Evolutionary conservation across 35 echinoderm and acorn worm species (phyloP).

Genomic region (Ophiothrix spiculata): DNA sequence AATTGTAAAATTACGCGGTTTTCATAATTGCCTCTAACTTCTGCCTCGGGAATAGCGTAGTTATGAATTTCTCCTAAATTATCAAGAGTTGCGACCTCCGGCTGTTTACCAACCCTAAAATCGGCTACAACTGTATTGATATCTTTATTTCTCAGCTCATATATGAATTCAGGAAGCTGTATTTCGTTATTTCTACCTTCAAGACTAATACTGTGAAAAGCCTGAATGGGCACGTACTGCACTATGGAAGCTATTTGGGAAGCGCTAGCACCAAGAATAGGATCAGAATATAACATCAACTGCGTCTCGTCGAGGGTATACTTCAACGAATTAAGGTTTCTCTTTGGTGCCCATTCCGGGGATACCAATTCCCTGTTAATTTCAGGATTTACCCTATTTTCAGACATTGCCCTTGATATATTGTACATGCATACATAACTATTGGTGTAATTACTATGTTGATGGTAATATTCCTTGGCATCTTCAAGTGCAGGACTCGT

Average conservation of each 20-base stretch:
- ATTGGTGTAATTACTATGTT: slow-evolving; percentile 9
- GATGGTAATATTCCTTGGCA: neutral
- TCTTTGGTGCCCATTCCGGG: neutral
- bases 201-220: neutral
- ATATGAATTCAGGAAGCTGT: neutral
- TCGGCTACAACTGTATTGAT: slow-evolving; percentile 1
- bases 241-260: neutral
- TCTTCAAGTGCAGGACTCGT: slow-evolving; percentile 10
- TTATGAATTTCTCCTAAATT: neutral
- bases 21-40: slow-evolving; percentile 1
- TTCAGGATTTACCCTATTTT: neutral
- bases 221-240: neutral
- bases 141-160: neutral
- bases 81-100: neutral
- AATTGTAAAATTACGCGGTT: neutral
- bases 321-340: neutral
- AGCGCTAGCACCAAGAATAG: neutral
- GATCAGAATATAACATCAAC: neutral
- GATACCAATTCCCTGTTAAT: neutral
- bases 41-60: neutral
- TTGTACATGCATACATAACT: neutral
- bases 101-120: neutral
- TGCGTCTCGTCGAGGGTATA: neutral
- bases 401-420: neutral
- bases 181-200: neutral